A percentile compares a stretch with the other conserved stretches of the same genome.
Evolutionary conservation across 35 echinoderm and acorn worm genomes (phyloP).

Genomic region (Strongylocentrotus purpuratus): DNA sequence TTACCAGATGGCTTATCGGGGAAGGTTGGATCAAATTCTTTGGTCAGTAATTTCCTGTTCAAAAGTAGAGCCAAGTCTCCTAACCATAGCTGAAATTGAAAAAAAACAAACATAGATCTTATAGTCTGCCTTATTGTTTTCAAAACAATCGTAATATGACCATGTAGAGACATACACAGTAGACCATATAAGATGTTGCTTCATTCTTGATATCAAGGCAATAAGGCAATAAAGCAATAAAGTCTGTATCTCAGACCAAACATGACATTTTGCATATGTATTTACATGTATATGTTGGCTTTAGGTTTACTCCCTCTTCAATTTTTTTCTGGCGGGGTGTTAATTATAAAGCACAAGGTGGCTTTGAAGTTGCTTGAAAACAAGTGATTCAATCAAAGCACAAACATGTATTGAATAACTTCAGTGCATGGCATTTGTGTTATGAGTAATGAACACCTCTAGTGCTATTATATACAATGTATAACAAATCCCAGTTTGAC

Average conservation of each 20-base stretch:
- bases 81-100: conserved; percentile 71
- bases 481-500: too few relatives aligned
- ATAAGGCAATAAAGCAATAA: not conserved
- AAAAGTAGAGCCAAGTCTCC: conserved; percentile 74
- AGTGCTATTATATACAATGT: too few relatives aligned
- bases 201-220: not conserved
- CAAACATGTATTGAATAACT: too few relatives aligned
- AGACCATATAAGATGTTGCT: not conserved
- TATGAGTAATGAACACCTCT: too few relatives aligned
- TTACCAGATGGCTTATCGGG: conserved; percentile 70
- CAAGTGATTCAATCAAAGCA: too few relatives aligned
- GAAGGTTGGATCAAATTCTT: conserved; percentile 71
- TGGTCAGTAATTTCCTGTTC: conserved; percentile 73
- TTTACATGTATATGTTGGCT: too few relatives aligned
- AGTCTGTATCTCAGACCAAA: not conserved
- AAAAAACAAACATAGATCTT: not conserved
- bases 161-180: not conserved
- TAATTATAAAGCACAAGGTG: too few relatives aligned
- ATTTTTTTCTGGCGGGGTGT: too few relatives aligned
- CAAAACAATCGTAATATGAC: not conserved
- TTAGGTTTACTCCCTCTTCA: too few relatives aligned
- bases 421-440: too few relatives aligned
- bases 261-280: not conserved
- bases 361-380: too few relatives aligned
- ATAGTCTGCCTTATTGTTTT: not conserved